These are phyloP conservation scores for Porites evermanni DNA, from an alignment of 92 coral and sea anemone species.

Conservation along the genomic window DNA sequence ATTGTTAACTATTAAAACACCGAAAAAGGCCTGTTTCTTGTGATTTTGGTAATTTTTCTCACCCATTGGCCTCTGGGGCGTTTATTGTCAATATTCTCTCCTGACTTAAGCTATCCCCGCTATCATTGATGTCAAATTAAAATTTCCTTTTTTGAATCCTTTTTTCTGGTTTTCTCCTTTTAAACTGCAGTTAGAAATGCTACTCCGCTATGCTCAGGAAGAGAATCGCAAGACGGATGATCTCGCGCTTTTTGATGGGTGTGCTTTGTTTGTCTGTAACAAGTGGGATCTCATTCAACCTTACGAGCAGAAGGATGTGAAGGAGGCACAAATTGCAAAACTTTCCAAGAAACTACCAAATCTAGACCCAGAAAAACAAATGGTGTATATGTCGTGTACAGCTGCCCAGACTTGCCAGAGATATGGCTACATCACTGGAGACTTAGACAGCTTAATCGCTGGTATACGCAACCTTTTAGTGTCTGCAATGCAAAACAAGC, in stretches of 20 bases:
- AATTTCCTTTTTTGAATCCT: no score
- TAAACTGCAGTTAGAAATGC: conserved; percentile 7
- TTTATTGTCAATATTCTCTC: no score
- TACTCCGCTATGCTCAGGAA: background rate
- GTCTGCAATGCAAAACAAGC: conserved; percentile 3
- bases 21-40: no score
- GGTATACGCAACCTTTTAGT: conserved; percentile 18
- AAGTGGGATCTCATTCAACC: conserved; percentile 18
- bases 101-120: no score
- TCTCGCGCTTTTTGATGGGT: background rate
- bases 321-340: background rate
- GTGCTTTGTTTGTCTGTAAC: conserved; percentile 20
- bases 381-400: conserved; percentile 18
- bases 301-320: conserved; percentile 1
- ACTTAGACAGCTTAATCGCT: background rate
- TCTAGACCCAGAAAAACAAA: conserved; percentile 21
- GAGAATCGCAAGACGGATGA: background rate
- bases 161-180: no score
- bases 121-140: no score
- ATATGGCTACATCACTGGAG: conserved; percentile 7
- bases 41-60: no score
- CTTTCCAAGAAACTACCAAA: background rate
- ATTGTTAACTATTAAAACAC: no score
- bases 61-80: no score
- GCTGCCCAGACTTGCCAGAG: conserved; percentile 18